Base-by-base conservation (phyloP, 2,888 invertebrate species). In the Osmoderma eremita region DNA sequence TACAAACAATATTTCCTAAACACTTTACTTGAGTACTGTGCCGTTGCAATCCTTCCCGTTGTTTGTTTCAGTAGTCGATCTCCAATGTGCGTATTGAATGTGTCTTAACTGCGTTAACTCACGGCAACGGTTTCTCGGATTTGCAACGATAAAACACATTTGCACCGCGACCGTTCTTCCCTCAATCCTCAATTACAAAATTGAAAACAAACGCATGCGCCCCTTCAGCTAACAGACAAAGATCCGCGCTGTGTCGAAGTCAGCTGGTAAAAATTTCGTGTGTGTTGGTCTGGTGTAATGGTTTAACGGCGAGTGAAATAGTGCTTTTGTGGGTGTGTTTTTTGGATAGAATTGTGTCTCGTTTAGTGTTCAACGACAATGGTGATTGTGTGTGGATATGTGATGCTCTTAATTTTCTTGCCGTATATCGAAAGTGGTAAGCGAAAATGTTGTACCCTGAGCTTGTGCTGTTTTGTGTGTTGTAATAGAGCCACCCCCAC, bases 341-440 rank as follows among this genome's bases (percentile, higher is more conserved):
- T 75, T 73, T 68, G 18, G 6, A 48, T 22, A 45, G 36, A 12
- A 68, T 67, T 69, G 74, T 73, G 71, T 71, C 71, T 73, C 73
- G 68, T 74, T 74, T 83, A 83, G 74, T 75, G 75, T 74, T 58
- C 75, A 10, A 1, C 1, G 69, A 86, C 85, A 85, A 87, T 87
- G 87, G 86, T 86, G 79, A 86, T 85, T 85, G 87, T 86, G 84
- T 86, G 86, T 84, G 86, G 86, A 85, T 89, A 88, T 84, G 86
- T 88, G 82, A 84, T 88, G 80, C 88, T 89, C 84, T 84, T 89
- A 83, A 86, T 89, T 79, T 85, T 89, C 79, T 86, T 88, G 79
- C 89, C 89, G 76, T 88, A 88, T 82, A 89, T 89, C 80, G 88
- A 89, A 84, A 89, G 89, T 84, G 89, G 90, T 89, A 80, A 88